A percentile compares a stretch with the other conserved stretches of the same genome.
Conservation (phyloP, 2,888 invertebrate genomes). For the Thymelicus lineola region DNA sequence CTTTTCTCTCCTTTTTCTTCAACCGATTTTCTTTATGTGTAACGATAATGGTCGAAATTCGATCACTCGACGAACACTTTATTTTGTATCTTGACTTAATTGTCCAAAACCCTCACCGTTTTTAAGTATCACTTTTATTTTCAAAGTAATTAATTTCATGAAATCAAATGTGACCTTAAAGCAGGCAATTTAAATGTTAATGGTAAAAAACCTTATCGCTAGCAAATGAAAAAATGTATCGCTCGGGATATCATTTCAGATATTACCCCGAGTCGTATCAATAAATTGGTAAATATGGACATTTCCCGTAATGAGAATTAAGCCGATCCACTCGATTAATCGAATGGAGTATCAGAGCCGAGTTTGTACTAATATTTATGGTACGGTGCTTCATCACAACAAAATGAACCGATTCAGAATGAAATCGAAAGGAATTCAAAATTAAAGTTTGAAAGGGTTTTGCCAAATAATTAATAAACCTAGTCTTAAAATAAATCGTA, state of each 20-base stretch:
- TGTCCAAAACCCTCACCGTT: no score
- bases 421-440: slow-evolving; percentile 10
- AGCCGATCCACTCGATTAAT: slow-evolving; percentile 40
- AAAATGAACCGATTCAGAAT: slow-evolving; percentile 26
- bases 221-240: slow-evolving; percentile 4
- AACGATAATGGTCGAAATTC: no score
- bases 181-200: not conserved
- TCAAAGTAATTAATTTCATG: no score
- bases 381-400: slow-evolving; percentile 25
- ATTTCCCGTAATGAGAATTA: slow-evolving; percentile 46
- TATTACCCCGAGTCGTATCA: slow-evolving; percentile 32
- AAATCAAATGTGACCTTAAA: no score
- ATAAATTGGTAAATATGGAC: slow-evolving; percentile 47
- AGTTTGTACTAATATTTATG: slow-evolving; percentile 40
- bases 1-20: no score
- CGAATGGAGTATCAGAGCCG: slow-evolving; percentile 35
- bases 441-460: not conserved
- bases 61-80: no score
- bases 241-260: slow-evolving; percentile 17
- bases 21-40: no score
- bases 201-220: not conserved
- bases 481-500: no score
- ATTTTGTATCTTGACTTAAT: no score
- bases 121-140: no score
- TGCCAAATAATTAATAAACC: no score